Conservation (phyloP, 2,113 vertebrate genomes). For the Cyanoliseus patagonus region DNA sequence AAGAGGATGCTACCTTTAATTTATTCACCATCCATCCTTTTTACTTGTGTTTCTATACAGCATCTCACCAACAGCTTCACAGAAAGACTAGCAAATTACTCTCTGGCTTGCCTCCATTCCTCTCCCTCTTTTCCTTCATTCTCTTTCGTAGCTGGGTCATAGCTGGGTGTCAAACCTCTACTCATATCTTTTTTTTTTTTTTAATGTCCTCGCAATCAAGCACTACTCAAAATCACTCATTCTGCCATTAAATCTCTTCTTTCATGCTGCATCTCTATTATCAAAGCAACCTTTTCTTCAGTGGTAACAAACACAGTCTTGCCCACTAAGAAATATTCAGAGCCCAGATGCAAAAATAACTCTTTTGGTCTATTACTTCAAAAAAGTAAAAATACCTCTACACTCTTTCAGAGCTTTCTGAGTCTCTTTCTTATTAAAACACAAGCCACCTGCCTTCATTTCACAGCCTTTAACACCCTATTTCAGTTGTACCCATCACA, state of each 20-base stretch:
- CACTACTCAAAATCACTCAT: background rate
- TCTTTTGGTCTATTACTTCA: background rate
- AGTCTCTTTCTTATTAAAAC: background rate
- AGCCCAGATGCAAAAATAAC: background rate
- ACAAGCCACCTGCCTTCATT: background rate
- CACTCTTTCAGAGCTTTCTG: background rate
- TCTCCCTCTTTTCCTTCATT: background rate
- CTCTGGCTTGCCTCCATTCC: background rate
- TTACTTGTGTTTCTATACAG: background rate
- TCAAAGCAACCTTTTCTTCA: background rate
- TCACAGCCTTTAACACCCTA: background rate
- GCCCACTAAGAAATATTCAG: background rate
- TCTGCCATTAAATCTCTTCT: background rate
- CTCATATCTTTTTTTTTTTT: background rate
- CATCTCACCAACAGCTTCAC: background rate
- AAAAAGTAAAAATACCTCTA: background rate
- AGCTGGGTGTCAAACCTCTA: background rate
- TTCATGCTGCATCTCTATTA: background rate
- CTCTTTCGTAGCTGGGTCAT: background rate
- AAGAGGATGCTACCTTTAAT: background rate
- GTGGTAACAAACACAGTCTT: background rate
- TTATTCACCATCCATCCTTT: background rate
- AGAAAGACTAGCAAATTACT: background rate
- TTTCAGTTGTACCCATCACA: background rate
- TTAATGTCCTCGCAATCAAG: background rate